A percentile compares a stretch with the other conserved stretches of the same genome.
Evolutionary conservation across 2,888 invertebrate genomes (phyloP).

Genomic region (Noctua comes): DNA sequence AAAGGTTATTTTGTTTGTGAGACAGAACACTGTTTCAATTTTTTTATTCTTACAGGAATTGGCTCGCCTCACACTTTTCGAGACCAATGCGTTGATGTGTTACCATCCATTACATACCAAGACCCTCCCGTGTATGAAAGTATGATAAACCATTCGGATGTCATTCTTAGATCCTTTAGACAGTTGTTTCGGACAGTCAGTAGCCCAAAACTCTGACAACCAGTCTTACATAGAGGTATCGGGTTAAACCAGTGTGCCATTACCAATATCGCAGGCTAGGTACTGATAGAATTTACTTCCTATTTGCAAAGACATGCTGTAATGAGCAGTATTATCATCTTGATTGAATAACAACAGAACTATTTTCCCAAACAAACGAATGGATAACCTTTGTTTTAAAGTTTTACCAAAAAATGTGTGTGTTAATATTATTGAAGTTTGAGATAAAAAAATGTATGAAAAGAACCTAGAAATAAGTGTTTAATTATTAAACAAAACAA

Average conservation of each 20-base stretch:
- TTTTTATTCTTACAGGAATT: background rate
- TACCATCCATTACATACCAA: background rate
- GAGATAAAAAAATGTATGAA: background rate
- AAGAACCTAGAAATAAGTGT: background rate
- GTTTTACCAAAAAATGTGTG: background rate
- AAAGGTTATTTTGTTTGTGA: background rate
- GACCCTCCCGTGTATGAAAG: background rate
- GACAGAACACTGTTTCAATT: background rate
- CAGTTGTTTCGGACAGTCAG: background rate
- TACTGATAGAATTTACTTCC: background rate
- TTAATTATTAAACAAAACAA: background rate
- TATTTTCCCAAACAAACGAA: background rate
- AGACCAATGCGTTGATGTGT: background rate
- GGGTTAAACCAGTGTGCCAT: background rate
- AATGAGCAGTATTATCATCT: background rate
- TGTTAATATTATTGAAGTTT: background rate
- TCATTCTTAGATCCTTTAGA: background rate
- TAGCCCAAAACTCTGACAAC: background rate
- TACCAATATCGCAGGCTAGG: background rate
- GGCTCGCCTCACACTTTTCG: background rate
- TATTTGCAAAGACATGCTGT: background rate
- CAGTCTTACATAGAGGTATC: background rate
- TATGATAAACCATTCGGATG: background rate
- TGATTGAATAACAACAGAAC: background rate
- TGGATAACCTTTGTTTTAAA: background rate